A percentile compares a stretch with the other conserved stretches of the same genome.
phyloP scores from a whole-genome alignment of 1,140 invertebrate genomes.

The Drosophila cardini region DNA sequence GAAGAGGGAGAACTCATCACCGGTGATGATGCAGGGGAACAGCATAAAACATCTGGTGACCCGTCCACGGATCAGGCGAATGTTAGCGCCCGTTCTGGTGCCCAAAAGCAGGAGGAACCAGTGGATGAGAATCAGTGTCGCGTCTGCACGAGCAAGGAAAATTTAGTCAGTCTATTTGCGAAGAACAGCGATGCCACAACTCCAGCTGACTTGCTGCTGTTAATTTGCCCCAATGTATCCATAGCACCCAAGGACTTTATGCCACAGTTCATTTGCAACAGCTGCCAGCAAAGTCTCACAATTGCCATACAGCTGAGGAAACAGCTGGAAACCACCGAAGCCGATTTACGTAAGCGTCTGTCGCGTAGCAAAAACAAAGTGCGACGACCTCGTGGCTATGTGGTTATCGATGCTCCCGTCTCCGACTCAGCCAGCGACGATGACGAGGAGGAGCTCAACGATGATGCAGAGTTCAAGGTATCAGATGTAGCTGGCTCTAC shows the following conservation, averaged over 20 bases:
- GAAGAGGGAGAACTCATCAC: constrained; percentile 56
- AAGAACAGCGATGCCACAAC: constrained; percentile 60
- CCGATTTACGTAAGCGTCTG: constrained; percentile 79
- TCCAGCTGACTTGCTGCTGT: constrained; percentile 79
- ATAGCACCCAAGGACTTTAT: constrained; percentile 82
- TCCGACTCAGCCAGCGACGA: constrained; percentile 75
- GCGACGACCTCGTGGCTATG: constrained; percentile 80
- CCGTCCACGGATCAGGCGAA: background rate
- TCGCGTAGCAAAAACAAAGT: constrained; percentile 84
- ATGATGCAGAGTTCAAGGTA: constrained; percentile 81
- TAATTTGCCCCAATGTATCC: constrained; percentile 73
- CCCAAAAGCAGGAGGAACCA: constrained; percentile 58
- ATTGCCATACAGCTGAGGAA: constrained; percentile 77
- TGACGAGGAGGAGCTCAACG: constrained; percentile 74
- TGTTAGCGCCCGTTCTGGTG: constrained; percentile 27
- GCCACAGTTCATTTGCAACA: constrained; percentile 80
- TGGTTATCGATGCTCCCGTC: constrained; percentile 84
- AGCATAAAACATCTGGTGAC: background rate
- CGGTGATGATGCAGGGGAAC: constrained; percentile 54
- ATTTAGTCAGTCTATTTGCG: constrained; percentile 75
- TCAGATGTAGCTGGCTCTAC: constrained; percentile 78
- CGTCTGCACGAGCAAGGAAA: constrained; percentile 72
- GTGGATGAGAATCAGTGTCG: constrained; percentile 82
- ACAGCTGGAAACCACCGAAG: constrained; percentile 81
- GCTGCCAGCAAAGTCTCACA: constrained; percentile 69